Percentiles rank a stretch among this genome's conserved stretches.
Evolutionary conservation across 1,140 invertebrate genomes (phyloP).

Genomic region (Mercenaria mercenaria): DNA sequence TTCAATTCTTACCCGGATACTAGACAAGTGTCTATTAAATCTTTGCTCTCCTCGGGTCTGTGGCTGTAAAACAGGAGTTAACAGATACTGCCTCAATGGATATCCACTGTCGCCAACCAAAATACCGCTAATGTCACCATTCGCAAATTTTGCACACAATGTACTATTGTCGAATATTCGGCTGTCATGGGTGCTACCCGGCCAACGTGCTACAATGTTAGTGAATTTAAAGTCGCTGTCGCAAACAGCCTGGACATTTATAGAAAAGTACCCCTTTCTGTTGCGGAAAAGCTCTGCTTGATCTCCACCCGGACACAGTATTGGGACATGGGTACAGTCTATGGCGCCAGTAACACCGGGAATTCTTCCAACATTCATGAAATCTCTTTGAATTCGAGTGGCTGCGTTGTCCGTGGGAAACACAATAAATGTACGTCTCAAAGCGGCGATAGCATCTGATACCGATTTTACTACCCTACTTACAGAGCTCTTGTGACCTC

Average conservation of each 20-base stretch:
- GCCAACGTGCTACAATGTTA: constrained; percentile 51
- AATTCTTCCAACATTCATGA: not conserved
- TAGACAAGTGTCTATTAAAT: not conserved
- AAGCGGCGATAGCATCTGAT: not conserved
- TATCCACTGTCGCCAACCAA: constrained; percentile 18
- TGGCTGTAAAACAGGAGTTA: not conserved
- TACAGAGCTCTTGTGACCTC: not conserved
- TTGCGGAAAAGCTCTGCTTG: constrained; percentile 20
- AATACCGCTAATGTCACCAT: not conserved
- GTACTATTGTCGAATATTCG: constrained; percentile 19
- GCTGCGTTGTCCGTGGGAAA: not conserved
- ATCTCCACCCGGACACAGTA: not conserved
- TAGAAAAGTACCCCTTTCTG: constrained; percentile 54
- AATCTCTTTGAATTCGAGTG: not conserved
- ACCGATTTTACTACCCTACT: not conserved
- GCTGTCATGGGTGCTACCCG: constrained; percentile 39
- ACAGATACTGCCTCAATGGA: not conserved
- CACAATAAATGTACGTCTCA: not conserved
- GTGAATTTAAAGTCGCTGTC: constrained; percentile 10
- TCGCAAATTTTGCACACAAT: not conserved
- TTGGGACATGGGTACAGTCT: not conserved
- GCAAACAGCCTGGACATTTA: constrained; percentile 42
- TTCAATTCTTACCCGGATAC: not conserved
- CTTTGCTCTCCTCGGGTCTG: not conserved
- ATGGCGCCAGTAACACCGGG: not conserved